Evolutionary conservation across 2,113 vertebrate genomes (phyloP).

Genomic region (Ictalurus punctatus): DNA sequence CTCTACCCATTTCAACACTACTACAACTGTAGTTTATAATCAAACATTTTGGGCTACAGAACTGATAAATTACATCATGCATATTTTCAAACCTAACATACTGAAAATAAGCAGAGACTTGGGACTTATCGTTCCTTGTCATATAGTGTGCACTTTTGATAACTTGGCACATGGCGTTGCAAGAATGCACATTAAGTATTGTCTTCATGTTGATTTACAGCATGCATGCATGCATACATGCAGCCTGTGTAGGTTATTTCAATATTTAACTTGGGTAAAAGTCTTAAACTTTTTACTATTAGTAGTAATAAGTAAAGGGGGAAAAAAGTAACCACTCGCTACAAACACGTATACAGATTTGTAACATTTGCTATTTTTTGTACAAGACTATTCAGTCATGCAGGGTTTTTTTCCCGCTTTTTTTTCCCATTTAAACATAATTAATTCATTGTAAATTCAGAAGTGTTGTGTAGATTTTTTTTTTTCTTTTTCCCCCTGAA

Average conservation of each 20-base stretch:
- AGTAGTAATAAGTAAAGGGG: no score
- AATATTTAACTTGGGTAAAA: neutral
- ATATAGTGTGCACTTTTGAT: slow-evolving; percentile 18
- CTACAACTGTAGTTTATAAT: neutral
- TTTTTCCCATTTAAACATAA: neutral
- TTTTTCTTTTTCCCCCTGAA: no score
- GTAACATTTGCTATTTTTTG: neutral
- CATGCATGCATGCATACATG: neutral
- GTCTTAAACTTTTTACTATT: neutral
- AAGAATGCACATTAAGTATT: neutral
- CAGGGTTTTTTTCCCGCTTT: neutral
- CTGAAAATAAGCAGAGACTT: neutral
- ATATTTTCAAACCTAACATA: neutral
- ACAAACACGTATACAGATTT: neutral
- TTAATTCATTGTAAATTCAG: neutral
- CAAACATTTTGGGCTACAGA: neutral
- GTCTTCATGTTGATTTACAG: neutral
- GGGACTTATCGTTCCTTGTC: neutral
- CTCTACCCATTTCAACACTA: neutral
- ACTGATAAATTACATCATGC: neutral
- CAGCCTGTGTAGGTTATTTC: neutral
- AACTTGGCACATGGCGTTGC: neutral
- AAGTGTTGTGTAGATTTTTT: neutral
- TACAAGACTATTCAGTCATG: neutral
- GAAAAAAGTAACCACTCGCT: neutral